Conservation (phyloP, 2,888 invertebrate species). For the Rhingia campestris region DNA sequence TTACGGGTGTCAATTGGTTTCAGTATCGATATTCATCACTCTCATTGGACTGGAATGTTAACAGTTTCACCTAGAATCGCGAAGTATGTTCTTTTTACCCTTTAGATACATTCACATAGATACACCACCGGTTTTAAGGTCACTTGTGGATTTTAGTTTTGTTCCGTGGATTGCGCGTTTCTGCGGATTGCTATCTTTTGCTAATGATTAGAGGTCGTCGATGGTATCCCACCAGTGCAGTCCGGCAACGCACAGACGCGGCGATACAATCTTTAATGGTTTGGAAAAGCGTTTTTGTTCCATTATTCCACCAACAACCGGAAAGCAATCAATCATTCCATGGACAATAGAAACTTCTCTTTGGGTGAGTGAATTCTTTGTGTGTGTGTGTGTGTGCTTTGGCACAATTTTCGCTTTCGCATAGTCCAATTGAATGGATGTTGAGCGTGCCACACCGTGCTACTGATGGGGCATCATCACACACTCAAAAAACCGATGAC, state of each 20-base stretch:
- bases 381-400: conserved; percentile 42
- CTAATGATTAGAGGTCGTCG: conserved; percentile 48
- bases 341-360: conserved; percentile 61
- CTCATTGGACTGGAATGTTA: conserved; percentile 30
- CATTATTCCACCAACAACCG: conserved; percentile 63
- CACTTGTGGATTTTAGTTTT: conserved; percentile 13
- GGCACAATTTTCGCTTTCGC: conserved; percentile 71
- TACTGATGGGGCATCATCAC: conserved; percentile 16
- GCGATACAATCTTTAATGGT: conserved; percentile 69
- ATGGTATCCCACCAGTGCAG: conserved; percentile 20
- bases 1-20: not conserved
- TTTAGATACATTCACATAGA: not conserved
- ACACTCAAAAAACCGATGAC: conserved; percentile 50
- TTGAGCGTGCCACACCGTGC: conserved; percentile 30
- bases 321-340: conserved; percentile 72
- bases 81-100: not conserved
- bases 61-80: conserved; percentile 29
- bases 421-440: conserved; percentile 60
- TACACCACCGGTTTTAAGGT: conserved; percentile 24
- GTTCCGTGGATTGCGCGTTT: conserved; percentile 21
- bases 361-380: not conserved
- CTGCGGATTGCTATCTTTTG: conserved; percentile 19
- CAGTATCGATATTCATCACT: conserved; percentile 45
- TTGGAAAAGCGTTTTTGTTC: conserved; percentile 69
- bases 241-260: conserved; percentile 6